phyloP scores from a whole-genome alignment of 2,888 invertebrate genomes.

The Patella depressa region DNA sequence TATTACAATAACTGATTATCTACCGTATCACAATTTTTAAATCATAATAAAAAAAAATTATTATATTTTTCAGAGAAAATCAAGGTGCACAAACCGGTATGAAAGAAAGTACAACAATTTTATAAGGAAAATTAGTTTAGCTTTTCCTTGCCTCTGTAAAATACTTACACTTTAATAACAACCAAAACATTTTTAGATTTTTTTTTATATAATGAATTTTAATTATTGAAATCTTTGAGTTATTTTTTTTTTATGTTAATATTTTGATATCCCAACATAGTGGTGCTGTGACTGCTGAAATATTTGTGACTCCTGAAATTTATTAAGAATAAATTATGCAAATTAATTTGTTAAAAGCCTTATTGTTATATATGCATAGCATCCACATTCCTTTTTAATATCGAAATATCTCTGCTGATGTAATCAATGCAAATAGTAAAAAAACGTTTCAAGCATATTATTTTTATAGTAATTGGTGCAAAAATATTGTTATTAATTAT shows the following conservation, averaged over 20 bases:
- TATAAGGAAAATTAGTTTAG: neutral
- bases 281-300: neutral
- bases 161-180: conserved; percentile 4
- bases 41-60: neutral
- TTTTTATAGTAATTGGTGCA: too few relatives aligned
- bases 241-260: too few relatives aligned
- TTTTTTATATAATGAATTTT: neutral
- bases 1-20: neutral
- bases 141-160: neutral
- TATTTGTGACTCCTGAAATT: too few relatives aligned
- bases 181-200: neutral
- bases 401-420: too few relatives aligned
- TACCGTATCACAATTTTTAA: neutral
- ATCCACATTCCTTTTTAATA: too few relatives aligned
- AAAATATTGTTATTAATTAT: too few relatives aligned
- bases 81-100: neutral
- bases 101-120: neutral
- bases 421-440: too few relatives aligned
- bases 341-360: too few relatives aligned
- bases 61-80: neutral
- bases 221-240: too few relatives aligned
- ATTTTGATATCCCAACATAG: neutral
- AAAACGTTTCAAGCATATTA: too few relatives aligned
- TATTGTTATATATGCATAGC: too few relatives aligned
- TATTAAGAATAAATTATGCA: too few relatives aligned